A percentile compares a stretch with the other conserved stretches of the same genome.
These are phyloP conservation scores for Diachasma alloeum DNA, from an alignment of 1,140 invertebrate species.

Conservation along the genomic window DNA sequence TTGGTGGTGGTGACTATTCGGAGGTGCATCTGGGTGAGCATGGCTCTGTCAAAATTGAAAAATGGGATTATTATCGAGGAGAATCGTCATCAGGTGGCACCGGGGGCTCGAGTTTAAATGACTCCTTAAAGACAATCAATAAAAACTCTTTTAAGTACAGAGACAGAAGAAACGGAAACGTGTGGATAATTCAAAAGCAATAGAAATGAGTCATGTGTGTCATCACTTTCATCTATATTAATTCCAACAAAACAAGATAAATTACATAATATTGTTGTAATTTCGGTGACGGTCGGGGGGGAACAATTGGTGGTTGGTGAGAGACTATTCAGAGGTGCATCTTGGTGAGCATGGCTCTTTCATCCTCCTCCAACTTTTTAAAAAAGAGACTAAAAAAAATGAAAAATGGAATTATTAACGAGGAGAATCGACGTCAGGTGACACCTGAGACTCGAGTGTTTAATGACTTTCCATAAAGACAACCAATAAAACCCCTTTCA, in stretches of 20 bases:
- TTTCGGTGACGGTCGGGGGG: too few species aligned
- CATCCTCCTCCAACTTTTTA: too few species aligned
- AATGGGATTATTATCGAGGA: constrained; percentile 22
- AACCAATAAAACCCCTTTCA: constrained; percentile 15
- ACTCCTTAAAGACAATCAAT: constrained; percentile 16
- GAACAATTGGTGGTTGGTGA: too few species aligned
- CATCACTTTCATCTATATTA: too few species aligned
- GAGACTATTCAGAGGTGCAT: too few species aligned
- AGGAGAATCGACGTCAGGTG: constrained; percentile 55
- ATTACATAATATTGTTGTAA: too few species aligned
- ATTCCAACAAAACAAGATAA: too few species aligned
- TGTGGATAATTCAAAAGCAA: neutral
- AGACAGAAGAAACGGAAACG: neutral
- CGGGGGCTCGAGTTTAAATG: constrained; percentile 66
- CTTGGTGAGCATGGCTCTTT: too few species aligned
- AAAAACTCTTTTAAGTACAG: constrained; percentile 21
- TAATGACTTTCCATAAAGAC: constrained; percentile 12
- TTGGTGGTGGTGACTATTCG: constrained; percentile 18
- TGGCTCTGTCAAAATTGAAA: constrained; percentile 8
- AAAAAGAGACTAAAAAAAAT: too few species aligned
- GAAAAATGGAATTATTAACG: constrained; percentile 14
- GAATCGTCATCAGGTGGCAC: constrained; percentile 60
- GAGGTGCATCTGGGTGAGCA: constrained; percentile 21
- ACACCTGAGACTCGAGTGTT: constrained; percentile 63
- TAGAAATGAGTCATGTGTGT: too few species aligned